Evolutionary conservation across 2,113 vertebrate species (phyloP).

Genomic region (Hystrix cristata): DNA sequence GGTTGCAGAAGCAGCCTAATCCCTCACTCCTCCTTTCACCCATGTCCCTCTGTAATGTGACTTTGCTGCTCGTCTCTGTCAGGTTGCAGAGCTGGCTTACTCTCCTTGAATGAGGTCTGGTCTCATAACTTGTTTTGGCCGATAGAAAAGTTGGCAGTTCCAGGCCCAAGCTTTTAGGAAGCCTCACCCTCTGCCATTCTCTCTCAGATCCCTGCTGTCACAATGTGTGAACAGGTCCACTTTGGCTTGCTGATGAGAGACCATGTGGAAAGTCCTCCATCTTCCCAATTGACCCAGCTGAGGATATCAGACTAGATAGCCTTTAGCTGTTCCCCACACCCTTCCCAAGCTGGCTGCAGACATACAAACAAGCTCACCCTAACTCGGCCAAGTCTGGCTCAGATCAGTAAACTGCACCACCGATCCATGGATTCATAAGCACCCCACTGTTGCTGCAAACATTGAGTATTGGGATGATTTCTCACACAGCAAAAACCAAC

Average conservation of each 20-base stretch:
- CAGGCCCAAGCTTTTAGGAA: not conserved
- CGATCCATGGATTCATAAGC: not conserved
- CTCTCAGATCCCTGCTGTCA: not conserved
- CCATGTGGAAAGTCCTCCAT: not conserved
- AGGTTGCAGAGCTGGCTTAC: not conserved
- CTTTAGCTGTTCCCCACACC: not conserved
- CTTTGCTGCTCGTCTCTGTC: not conserved
- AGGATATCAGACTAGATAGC: not conserved
- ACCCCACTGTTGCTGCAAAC: not conserved
- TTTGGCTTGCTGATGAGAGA: not conserved
- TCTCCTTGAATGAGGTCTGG: not conserved
- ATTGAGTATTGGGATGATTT: not conserved
- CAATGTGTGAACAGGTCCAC: not conserved
- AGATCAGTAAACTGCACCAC: not conserved
- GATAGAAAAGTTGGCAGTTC: not conserved
- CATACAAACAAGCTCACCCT: not conserved
- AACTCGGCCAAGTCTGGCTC: not conserved
- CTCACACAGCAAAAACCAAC: not conserved
- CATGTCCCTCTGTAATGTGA: not conserved
- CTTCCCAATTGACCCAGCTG: not conserved
- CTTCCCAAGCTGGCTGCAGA: not conserved
- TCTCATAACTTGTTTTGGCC: not conserved
- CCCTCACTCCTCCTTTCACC: not conserved
- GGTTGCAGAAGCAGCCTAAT: not conserved
- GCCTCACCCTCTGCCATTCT: not conserved